A percentile compares a stretch with the other conserved stretches of the same genome.
Evolutionary conservation across 1,140 invertebrate species (phyloP).

Genomic region (Nebria ingens): DNA sequence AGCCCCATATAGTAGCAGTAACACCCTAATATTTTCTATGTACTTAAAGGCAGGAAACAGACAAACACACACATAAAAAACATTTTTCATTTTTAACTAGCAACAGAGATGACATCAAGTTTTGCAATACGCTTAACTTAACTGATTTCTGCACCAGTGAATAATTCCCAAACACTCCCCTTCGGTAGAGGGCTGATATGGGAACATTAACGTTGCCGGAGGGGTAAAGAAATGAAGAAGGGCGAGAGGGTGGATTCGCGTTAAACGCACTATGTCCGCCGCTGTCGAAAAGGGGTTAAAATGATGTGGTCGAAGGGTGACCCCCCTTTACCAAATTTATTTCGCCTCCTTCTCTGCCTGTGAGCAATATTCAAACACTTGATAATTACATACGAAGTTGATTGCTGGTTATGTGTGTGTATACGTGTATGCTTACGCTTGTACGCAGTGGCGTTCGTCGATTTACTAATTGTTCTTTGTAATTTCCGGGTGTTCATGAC

Average conservation of each 20-base stretch:
- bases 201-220: not conserved
- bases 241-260: not conserved
- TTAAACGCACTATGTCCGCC: not conserved
- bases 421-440: not conserved
- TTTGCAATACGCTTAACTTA: not conserved
- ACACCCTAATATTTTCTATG: not conserved
- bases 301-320: not conserved
- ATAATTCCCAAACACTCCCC: not conserved
- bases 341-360: too few species aligned
- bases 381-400: not conserved
- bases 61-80: not conserved
- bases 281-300: not conserved
- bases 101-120: not conserved
- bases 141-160: conserved; percentile 3
- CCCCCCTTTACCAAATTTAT: too few species aligned
- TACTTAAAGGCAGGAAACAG: not conserved
- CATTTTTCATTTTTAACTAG: conserved; percentile 6
- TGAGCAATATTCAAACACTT: conserved; percentile 8
- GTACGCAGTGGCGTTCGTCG: not conserved
- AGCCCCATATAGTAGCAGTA: not conserved
- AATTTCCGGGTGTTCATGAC: too few species aligned
- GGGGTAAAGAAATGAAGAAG: too few species aligned
- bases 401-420: too few species aligned
- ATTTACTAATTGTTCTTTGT: too few species aligned
- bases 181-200: not conserved